Conservation (phyloP, 2,797 vertebrate species). For the Gastrophryne carolinensis region DNA sequence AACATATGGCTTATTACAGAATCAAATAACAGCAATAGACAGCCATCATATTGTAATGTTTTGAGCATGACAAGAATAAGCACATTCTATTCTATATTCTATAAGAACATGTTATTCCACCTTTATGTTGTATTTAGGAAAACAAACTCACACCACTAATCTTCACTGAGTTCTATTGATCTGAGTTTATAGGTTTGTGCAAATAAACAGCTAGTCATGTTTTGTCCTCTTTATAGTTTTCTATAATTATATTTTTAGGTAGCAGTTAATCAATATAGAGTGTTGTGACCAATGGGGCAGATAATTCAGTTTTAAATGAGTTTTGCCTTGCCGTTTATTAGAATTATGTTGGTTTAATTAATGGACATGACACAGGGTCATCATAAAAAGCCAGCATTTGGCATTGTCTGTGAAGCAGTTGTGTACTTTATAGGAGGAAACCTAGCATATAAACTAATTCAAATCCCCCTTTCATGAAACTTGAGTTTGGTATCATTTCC, state of each 20-base stretch:
- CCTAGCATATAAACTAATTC: no score
- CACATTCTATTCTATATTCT: no score
- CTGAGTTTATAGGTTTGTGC: background rate
- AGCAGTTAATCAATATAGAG: constrained; percentile 8
- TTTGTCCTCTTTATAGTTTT: background rate
- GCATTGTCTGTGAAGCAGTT: no score
- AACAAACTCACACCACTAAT: background rate
- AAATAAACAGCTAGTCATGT: background rate
- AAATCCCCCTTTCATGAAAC: no score
- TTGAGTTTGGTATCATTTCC: no score
- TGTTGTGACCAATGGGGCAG: constrained; percentile 1
- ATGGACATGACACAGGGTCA: background rate
- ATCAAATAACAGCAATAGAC: no score
- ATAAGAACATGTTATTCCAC: no score
- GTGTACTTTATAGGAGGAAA: no score
- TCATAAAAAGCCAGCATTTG: no score
- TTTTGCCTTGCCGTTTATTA: background rate
- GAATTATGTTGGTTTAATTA: background rate
- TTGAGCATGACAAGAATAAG: no score
- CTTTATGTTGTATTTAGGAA: background rate
- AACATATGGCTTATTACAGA: no score
- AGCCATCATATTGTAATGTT: no score
- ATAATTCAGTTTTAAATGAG: background rate
- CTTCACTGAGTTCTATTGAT: background rate
- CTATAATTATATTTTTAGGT: constrained; percentile 16